Evolutionary conservation across 1,140 invertebrate genomes (phyloP).

Genomic region (Zaprionus tsacasi): DNA sequence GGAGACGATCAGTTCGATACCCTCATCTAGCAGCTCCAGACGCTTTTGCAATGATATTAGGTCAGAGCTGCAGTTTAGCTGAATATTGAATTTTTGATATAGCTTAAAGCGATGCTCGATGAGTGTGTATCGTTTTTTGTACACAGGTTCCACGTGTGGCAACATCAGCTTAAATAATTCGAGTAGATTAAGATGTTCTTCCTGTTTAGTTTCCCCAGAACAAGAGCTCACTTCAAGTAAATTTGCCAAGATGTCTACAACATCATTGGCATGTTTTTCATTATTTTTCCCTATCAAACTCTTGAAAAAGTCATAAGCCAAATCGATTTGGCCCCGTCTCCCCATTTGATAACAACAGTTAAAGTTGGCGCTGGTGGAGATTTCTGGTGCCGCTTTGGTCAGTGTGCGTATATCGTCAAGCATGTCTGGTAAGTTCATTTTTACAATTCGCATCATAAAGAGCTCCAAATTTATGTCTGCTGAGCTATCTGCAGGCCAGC

Average conservation of each 20-base stretch:
- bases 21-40: constrained; percentile 55
- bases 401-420: constrained; percentile 70
- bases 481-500: constrained; percentile 73
- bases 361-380: constrained; percentile 63
- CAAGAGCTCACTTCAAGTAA: constrained; percentile 51
- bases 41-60: constrained; percentile 51
- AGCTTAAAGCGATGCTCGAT: constrained; percentile 68
- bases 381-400: constrained; percentile 69
- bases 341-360: constrained; percentile 79
- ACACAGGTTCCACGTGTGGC: constrained; percentile 42
- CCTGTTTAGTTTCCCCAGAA: constrained; percentile 26
- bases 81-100: constrained; percentile 57
- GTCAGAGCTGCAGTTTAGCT: constrained; percentile 47
- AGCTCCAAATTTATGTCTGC: constrained; percentile 69
- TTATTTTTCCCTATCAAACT: constrained; percentile 49
- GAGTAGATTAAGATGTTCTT: constrained; percentile 60
- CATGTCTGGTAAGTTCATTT: constrained; percentile 78
- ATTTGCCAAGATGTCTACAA: constrained; percentile 62
- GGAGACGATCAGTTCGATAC: constrained; percentile 66
- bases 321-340: constrained; percentile 67
- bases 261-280: constrained; percentile 34
- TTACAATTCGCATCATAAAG: constrained; percentile 76
- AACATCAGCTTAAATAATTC: constrained; percentile 72
- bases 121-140: constrained; percentile 50
- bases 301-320: constrained; percentile 73